Conservation (phyloP, 2,888 invertebrate species). For the Sphaeridia pumilis region DNA sequence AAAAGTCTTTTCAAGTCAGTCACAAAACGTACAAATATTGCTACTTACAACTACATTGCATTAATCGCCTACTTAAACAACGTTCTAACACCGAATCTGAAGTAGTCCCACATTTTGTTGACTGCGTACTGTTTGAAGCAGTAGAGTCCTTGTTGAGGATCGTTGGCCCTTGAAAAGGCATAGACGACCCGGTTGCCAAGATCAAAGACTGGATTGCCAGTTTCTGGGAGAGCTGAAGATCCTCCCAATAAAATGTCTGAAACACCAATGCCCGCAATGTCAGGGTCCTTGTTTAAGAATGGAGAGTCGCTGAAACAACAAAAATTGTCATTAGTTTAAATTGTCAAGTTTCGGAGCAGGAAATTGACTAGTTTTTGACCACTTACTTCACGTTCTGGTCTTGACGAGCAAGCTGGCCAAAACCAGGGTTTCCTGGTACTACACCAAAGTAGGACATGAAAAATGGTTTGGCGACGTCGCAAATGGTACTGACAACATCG, state of each 20-base stretch:
- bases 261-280: slow-evolving; percentile 29
- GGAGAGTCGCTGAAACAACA: background rate
- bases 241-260: slow-evolving; percentile 26
- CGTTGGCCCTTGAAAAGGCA: slow-evolving; percentile 33
- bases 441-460: slow-evolving; percentile 36
- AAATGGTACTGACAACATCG: slow-evolving; percentile 24
- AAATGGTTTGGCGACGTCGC: slow-evolving; percentile 33
- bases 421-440: slow-evolving; percentile 25
- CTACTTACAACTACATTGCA: background rate
- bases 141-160: slow-evolving; percentile 34
- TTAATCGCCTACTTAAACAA: slow-evolving; percentile 22
- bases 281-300: slow-evolving; percentile 23
- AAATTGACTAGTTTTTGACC: background rate
- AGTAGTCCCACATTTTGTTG: slow-evolving; percentile 35
- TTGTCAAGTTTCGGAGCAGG: background rate
- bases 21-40: background rate
- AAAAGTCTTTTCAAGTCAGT: slow-evolving; percentile 3
- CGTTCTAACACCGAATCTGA: slow-evolving; percentile 29
- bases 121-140: slow-evolving; percentile 36
- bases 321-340: background rate
- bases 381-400: slow-evolving; percentile 2
- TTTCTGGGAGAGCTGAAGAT: slow-evolving; percentile 26
- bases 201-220: slow-evolving; percentile 30
- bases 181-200: slow-evolving; percentile 34
- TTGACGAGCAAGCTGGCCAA: slow-evolving; percentile 17